phyloP scores from a whole-genome alignment of 1,140 invertebrate genomes.

The Heliconius himera region DNA sequence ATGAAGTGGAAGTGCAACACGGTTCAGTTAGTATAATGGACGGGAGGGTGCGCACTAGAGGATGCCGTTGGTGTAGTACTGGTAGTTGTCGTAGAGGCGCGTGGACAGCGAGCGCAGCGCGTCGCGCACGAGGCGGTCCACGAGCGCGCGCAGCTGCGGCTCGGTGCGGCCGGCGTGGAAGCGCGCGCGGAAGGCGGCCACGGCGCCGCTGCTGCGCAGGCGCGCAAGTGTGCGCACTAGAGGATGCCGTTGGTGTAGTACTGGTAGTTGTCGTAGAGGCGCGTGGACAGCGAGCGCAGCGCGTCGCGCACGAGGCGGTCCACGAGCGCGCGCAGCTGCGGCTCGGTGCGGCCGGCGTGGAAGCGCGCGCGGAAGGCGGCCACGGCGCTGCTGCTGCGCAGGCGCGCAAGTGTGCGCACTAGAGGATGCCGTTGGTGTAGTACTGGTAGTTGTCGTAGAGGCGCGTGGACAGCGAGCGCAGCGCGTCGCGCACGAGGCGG shows the following conservation, averaged over 20 bases:
- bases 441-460: slow-evolving; percentile 99
- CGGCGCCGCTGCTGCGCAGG: slow-evolving; percentile 93
- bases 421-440: slow-evolving; percentile 97
- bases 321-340: slow-evolving; percentile 95
- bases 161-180: slow-evolving; percentile 98
- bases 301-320: slow-evolving; percentile 97
- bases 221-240: slow-evolving; percentile 91
- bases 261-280: slow-evolving; percentile 99
- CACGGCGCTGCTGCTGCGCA: slow-evolving; percentile 91
- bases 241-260: slow-evolving; percentile 99
- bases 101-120: slow-evolving; percentile 96
- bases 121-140: slow-evolving; percentile 96
- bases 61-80: slow-evolving; percentile 99
- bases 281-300: slow-evolving; percentile 95
- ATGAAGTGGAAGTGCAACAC: slow-evolving; percentile 3
- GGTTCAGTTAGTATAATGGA: slow-evolving; percentile 58
- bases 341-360: slow-evolving; percentile 96
- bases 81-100: slow-evolving; percentile 99
- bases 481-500: slow-evolving; percentile 94
- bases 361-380: slow-evolving; percentile 95
- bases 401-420: slow-evolving; percentile 94
- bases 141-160: slow-evolving; percentile 95
- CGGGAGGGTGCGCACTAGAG: slow-evolving; percentile 70
- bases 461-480: slow-evolving; percentile 96
- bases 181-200: slow-evolving; percentile 92